Evolutionary conservation across 2,888 invertebrate genomes (phyloP), one percentile per base, ranked within the genome.

Genomic region (Agrochola lota): DNA sequence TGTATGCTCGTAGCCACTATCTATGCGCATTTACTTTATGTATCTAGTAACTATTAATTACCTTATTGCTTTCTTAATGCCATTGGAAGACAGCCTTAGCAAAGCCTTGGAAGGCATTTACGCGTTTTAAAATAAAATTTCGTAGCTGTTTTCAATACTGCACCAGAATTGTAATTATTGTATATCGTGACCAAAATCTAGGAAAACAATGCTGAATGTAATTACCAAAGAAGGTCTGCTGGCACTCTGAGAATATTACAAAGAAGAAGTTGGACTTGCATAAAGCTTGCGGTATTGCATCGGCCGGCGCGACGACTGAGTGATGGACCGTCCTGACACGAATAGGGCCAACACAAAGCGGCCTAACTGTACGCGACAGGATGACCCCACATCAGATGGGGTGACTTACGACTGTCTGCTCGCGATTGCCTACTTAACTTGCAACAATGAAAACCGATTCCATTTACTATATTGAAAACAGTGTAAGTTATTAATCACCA

Each of bases 361-460:
- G 83, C 75, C 87, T 95, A 96, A 95, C 96, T 94, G 96, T 95
- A 94, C 85, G 85, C 89, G 94, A 94, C 94, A 93, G 93, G 93
- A 94, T 94, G 94, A 94, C 93, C 93, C 89, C 87, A 90, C 92
- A 91, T 92, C 89, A 92, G 90, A 90, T 91, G 89, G 92, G 91
- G 90, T 92, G 91, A 92, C 91, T 91, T 93, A 94, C 87, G 90
- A 91, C 90, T 91, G 86, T 88, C 82, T 90, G 88, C 81, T 88
- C 87, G 87, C 90, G 80, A 86, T 88, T 84, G 72, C 86, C 90
- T 88, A 88, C 87, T 90, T 85, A 87, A 87, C 84, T 89, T 90
- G 90, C 91, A 88, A 86, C 87, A 86, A 89, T 85, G 83, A 88
- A 85, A 84, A 86, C 80, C 74, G 70, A 88, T 87, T 85, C 86